These are phyloP conservation scores for Leucophenga varia DNA, from an alignment of 1,140 invertebrate species.

Conservation along the genomic window DNA sequence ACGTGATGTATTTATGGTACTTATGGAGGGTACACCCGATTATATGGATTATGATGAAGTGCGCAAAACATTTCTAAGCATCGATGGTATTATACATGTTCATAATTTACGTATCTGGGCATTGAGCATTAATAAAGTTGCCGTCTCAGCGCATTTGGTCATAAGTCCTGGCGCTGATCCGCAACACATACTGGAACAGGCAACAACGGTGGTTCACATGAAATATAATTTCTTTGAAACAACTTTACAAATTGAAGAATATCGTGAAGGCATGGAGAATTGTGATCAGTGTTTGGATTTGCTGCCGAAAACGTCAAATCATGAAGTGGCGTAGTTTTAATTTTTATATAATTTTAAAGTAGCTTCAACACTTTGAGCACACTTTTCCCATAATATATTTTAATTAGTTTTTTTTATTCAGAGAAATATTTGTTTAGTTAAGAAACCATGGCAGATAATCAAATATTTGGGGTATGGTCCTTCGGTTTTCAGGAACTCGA, in stretches of 20 bases:
- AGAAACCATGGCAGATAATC: too few species aligned
- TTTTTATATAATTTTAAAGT: too few species aligned
- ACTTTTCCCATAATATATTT: too few species aligned
- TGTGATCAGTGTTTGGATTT: constrained; percentile 74
- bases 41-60: constrained; percentile 46
- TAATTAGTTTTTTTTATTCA: too few species aligned
- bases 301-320: not conserved
- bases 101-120: constrained; percentile 97
- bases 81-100: constrained; percentile 84
- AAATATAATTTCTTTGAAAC: constrained; percentile 93
- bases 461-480: too few species aligned
- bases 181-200: constrained; percentile 77
- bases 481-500: too few species aligned
- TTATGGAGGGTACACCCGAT: constrained; percentile 93
- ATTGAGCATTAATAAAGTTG: constrained; percentile 89
- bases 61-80: constrained; percentile 71
- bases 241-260: constrained; percentile 96
- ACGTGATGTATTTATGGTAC: constrained; percentile 72
- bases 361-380: too few species aligned
- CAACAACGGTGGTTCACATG: constrained; percentile 78
- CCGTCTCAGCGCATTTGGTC: constrained; percentile 87
- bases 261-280: constrained; percentile 83
- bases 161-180: constrained; percentile 78
- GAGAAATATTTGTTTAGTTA: too few species aligned
- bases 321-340: too few species aligned